Evolutionary conservation across 2,797 vertebrate species (phyloP), one percentile per base, ranked within the genome.

Genomic region (Hemibagrus guttatus): DNA sequence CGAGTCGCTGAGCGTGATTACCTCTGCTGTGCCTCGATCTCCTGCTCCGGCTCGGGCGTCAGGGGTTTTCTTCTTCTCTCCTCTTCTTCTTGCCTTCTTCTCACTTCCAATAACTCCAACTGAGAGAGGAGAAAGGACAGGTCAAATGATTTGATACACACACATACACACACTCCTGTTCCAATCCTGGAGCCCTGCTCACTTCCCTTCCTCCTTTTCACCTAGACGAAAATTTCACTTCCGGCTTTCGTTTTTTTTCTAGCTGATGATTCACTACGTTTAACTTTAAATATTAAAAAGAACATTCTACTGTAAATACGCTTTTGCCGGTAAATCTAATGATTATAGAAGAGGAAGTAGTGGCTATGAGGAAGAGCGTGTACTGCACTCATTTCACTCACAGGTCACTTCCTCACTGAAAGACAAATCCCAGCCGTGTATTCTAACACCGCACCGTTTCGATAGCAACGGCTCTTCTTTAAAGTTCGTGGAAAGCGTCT

Each of bases 41-140:
- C 95, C 35, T 95, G 93, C 82, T 93, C 92, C 0, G 94, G 94
- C 87, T 97, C 97, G 0, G 97, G 96, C 13, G 96, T 93, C 0
- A 96, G 96, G 0, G 97, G 97, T 90, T 95, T 95, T 89, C 97
- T 96, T 93, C 95, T 96, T 90, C 95, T 92, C 92, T 98, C 98
- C 89, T 98, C 97, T 69, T 98, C 97, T 94, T 99, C 98, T 91
- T 99, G 98, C 91, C 94, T 95, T 93, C 97, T 95, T 93, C 98
- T 96, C 91, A 99, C 97, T 94, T 99, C 98, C 95, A 98, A 91
- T 92, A 99, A 94, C 90, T 99, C 98, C 97, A 99, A 83, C 98
- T 99, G 87, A 39, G 9, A 16, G 82, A 91, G 39, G 46, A 52
- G 2, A 28, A 87, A 71, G 64, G 75, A 49, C 81, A 66, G 75